Percentiles rank a stretch among this genome's conserved stretches.
Evolutionary conservation across 1,140 invertebrate species (phyloP).

Genomic region (Pseudomyrmex gracilis): DNA sequence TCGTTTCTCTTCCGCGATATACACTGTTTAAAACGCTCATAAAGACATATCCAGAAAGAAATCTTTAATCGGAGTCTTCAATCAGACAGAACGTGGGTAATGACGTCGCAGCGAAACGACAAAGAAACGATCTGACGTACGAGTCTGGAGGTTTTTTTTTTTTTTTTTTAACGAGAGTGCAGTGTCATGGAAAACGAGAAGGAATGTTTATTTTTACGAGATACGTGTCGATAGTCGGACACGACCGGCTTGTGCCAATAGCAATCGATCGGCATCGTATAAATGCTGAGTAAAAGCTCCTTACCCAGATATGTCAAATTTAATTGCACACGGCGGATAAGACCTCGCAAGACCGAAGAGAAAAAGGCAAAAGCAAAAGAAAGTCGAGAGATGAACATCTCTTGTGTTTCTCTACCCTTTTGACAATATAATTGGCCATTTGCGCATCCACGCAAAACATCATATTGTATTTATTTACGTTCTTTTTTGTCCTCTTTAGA

Average conservation of each 20-base stretch:
- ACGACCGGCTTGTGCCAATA: conserved; percentile 21
- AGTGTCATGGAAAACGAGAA: conserved; percentile 14
- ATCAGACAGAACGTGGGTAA: not conserved
- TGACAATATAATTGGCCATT: conserved; percentile 32
- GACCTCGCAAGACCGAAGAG: conserved; percentile 30
- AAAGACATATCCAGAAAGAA: not conserved
- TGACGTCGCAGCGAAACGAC: not conserved
- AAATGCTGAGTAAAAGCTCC: conserved; percentile 33
- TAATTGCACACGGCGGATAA: conserved; percentile 36
- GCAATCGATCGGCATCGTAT: conserved; percentile 15
- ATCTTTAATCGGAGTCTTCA: not conserved
- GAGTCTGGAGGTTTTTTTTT: not conserved
- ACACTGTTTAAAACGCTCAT: conserved; percentile 13
- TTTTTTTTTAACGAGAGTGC: conserved; percentile 1
- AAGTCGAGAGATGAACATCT: conserved; percentile 19
- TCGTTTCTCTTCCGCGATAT: conserved; percentile 20
- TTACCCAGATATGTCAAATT: conserved; percentile 60
- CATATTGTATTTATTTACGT: not conserved
- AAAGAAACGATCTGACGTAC: conserved; percentile 10
- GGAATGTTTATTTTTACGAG: conserved; percentile 27
- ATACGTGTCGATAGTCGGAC: conserved; percentile 12
- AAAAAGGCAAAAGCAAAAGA: conserved; percentile 29
- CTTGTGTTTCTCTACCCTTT: conserved; percentile 12
- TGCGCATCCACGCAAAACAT: conserved; percentile 2
- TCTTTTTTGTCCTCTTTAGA: conserved; percentile 2